Evolutionary conservation across 2,888 invertebrate species (phyloP), one percentile per base, ranked within the genome.

Genomic region (Entomobrya multifasciata): DNA sequence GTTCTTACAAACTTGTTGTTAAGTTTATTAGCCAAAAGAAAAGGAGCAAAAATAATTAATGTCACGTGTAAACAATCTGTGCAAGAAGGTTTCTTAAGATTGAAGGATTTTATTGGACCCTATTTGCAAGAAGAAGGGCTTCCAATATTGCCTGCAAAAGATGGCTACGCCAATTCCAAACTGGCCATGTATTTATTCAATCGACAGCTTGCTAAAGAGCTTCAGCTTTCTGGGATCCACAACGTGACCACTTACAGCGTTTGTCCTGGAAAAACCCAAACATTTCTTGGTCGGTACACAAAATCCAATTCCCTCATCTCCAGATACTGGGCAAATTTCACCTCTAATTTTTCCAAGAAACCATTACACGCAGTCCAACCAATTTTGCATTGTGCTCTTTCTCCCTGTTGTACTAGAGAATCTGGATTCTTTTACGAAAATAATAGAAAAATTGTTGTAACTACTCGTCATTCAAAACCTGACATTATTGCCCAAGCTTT

Each of bases 1-100:
- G 94, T 96, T 91, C 93, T 97, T 91, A 96, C 96, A 22, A 96
- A 97, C 92, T 93, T 97, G 90, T 93, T 98, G 80, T 93, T 98
- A 92, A 96, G 96, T 17, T 36, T 30, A 15, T 30, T 82, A 49
- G 65, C 41, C 2, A 74, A 86, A 49, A 36, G 65, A 41, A 49
- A 20, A 52, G 76, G 76, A 13, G 81, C 81, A 5, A 70, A 72
- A 47, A 72, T 81, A 27, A 72, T 81, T n/a, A 81, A 81, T 30
- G 25, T 81, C 0, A 81, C 81, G 3, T 81, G 81, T 13, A 81
- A 20, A 25, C 13, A 70, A 27, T 70, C 55, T 1, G 57, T 67
- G 13, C 44, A 70, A 25, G 10, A 36, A 0, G 81, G 57, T 10
- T 72, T 27, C 17, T 25, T 81, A 11, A 81, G 57, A 2, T 15